phyloP scores from a whole-genome alignment of 1,140 invertebrate species.

The Ptiloglossa arizonensis region DNA sequence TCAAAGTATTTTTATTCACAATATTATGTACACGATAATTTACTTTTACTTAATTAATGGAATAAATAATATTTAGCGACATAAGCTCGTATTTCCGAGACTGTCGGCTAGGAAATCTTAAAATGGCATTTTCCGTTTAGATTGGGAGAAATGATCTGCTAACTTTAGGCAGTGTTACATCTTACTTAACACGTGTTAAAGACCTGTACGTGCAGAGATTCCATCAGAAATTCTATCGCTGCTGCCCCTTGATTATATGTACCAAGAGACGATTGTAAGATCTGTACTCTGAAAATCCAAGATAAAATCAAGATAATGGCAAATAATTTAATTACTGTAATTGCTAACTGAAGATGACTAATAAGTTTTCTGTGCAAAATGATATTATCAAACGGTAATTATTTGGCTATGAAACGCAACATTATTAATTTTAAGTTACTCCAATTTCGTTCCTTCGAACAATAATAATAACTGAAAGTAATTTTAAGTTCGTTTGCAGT shows the following conservation, averaged over 20 bases:
- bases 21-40: not conserved
- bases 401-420: no score
- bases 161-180: not conserved
- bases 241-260: not conserved
- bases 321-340: no score
- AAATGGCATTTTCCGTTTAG: not conserved
- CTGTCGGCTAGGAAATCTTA: not conserved
- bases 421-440: no score
- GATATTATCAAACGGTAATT: no score
- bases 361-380: no score
- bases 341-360: no score
- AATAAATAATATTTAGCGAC: no score
- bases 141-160: not conserved
- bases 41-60: not conserved
- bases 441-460: no score
- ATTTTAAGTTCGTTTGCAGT: no score
- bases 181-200: not conserved
- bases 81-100: not conserved
- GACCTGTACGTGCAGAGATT: not conserved
- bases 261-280: not conserved
- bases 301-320: not conserved
- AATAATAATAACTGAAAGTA: no score
- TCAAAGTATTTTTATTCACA: no score
- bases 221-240: not conserved
- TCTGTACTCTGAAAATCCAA: not conserved